Percentiles rank a stretch among this genome's conserved stretches.
Evolutionary conservation across 2,113 vertebrate species (phyloP).

Genomic region (cat (Felis catus)): F.catus_Fca126_mat1.0 CM031413.1:74503501-74504000

Average conservation of each 20-base stretch:
- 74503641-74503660: conserved; percentile 21
- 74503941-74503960: background rate
- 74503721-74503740: conserved; percentile 1
- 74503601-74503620: background rate
- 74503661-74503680: background rate
- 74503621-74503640: background rate
- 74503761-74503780: background rate
- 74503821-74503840: background rate
- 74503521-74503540: background rate
- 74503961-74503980: no score
- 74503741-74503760: background rate
- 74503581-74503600: background rate
- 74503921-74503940: conserved; percentile 12
- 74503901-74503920: conserved; percentile 10
- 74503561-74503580: background rate
- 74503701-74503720: conserved; percentile 38
- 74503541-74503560: background rate
- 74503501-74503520: background rate
- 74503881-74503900: background rate
- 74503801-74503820: conserved; percentile 12
- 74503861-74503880: background rate
- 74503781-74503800: conserved; percentile 1
- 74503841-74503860: background rate
- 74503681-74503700: background rate
- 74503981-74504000: no score